Base-by-base conservation (phyloP, 2,888 invertebrate species). In the Leucania comma region DNA sequence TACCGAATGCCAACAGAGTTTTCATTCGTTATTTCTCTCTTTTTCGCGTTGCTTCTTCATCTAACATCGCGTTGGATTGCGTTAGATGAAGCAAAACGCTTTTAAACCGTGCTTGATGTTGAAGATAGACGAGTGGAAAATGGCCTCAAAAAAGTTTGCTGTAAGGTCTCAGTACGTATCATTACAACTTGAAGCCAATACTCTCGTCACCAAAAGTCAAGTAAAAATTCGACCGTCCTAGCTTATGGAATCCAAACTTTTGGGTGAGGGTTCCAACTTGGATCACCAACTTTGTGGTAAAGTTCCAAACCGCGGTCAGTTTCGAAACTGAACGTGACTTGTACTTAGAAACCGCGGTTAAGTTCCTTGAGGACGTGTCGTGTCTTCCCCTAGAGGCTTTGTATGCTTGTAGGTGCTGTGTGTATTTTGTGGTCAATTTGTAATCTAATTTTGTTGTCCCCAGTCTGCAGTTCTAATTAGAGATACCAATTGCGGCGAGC, bases 241-340 rank as follows among this genome's bases (percentile, higher is more conserved):
- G 29, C 26, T 48, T 50, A 14, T 20, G 3, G 29, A 24, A 2
- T 9, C 29, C 69, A 0, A 69, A 77, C 53, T 69, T 77, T 69
- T 22, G 53, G 54, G 38, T 2, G 1, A 29, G 10, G n/a, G 38
- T 22, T 38, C 53, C 24, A 26, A 54, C 20, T 32, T 3, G 58
- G 77, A 59, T 77, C 24, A 48, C 10, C 3, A 77, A 78, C 38
- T 73, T 73, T 60, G 32, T 70, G 42, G 29, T 35, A 56, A 71
- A 74, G 35, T 78, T 72, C 6, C 29, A 46, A 57, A 57, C 46
- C 29, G 38, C 54, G 56, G 46, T 29, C 50, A 74, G 72, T 38
- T 78, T 57, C 35, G 22, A 20, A 71, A 71, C 57, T 9, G 46
- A 70, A 42, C 50, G 35, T 59, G 56, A 29, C 73, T 60, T 70